phyloP scores from a whole-genome alignment of 2,113 vertebrate species.

The Semnornis frantzii region DNA sequence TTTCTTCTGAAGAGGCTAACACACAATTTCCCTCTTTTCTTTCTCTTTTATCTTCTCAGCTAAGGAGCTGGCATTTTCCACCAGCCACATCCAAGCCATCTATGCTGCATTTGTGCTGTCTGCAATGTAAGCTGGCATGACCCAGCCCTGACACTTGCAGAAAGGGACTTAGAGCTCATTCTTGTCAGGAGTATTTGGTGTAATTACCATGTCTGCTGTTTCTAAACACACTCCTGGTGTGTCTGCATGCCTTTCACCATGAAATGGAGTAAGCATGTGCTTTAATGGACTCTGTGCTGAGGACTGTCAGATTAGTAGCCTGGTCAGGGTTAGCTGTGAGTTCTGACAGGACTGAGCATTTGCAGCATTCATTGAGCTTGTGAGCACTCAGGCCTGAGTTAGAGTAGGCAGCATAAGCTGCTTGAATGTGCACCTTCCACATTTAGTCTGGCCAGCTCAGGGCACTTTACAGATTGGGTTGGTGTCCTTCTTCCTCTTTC shows the following conservation, averaged over 20 bases:
- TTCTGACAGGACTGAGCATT: not conserved
- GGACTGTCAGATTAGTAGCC: not conserved
- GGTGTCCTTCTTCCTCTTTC: not conserved
- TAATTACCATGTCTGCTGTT: fast-evolving
- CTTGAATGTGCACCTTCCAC: not conserved
- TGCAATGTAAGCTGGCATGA: not conserved
- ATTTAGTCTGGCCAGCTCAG: not conserved
- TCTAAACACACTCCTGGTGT: not conserved
- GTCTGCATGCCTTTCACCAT: too few relatives aligned
- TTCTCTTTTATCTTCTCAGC: not conserved
- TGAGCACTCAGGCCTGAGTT: not conserved
- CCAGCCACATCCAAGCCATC: not conserved
- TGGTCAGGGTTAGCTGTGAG: not conserved
- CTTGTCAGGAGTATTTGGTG: not conserved
- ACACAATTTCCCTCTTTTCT: not conserved
- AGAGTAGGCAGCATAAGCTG: not conserved
- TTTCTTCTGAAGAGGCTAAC: not conserved
- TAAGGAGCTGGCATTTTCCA: not conserved
- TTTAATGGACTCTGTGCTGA: not conserved
- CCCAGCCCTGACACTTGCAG: not conserved
- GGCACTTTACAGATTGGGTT: not conserved
- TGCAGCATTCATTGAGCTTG: not conserved
- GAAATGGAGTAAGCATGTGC: not conserved
- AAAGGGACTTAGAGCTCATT: fast-evolving
- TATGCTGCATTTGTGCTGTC: fast-evolving